phyloP scores from a whole-genome alignment of 2,888 invertebrate genomes.

The Cylindroiulus punctatus region DNA sequence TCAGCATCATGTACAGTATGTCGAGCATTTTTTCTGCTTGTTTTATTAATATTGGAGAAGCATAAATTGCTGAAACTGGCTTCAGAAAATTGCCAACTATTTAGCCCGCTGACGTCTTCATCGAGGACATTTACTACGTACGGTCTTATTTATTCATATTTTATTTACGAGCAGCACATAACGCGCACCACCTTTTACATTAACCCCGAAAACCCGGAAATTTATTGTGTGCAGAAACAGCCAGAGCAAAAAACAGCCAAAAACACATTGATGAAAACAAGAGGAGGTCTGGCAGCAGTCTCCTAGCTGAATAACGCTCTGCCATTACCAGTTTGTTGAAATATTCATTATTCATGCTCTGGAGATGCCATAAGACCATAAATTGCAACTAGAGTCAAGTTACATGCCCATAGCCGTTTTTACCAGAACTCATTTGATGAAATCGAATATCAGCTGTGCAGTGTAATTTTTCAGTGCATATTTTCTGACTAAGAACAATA shows the following conservation, averaged over 20 bases:
- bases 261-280: slow-evolving; percentile 8
- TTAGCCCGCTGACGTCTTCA: slow-evolving; percentile 18
- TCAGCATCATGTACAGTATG: not conserved
- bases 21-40: not conserved
- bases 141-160: slow-evolving; percentile 8
- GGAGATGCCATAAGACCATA: not conserved
- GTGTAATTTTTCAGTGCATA: no score
- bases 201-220: not conserved
- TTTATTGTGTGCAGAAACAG: not conserved
- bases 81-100: not conserved
- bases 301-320: not conserved
- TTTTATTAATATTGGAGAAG: slow-evolving; percentile 1
- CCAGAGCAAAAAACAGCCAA: not conserved
- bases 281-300: no score
- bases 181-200: not conserved
- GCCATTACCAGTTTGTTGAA: not conserved
- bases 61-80: not conserved
- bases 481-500: no score
- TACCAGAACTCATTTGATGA: not conserved
- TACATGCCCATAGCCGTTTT: not conserved
- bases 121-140: not conserved
- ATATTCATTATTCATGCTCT: not conserved
- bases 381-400: slow-evolving; percentile 7
- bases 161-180: slow-evolving; percentile 18
- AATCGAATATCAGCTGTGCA: not conserved